Conservation (phyloP, 2,797 vertebrate genomes). For the Echiichthys vipera region DNA sequence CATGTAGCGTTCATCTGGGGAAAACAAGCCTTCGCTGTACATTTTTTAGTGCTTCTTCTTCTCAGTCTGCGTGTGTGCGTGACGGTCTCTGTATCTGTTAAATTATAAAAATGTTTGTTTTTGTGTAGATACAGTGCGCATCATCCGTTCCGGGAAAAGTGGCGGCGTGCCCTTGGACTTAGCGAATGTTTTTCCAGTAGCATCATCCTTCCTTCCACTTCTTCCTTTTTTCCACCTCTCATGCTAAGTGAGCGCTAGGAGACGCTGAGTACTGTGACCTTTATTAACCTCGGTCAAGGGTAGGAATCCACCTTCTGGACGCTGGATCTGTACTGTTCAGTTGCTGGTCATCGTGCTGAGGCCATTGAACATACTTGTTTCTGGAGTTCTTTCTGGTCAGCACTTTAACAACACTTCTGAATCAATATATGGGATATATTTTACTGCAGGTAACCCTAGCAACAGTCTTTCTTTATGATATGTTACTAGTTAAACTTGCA, state of each 20-base stretch:
- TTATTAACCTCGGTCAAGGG: background rate
- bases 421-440: background rate
- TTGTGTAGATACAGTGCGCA: background rate
- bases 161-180: slow-evolving; percentile 17
- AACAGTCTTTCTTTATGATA: background rate
- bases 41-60: background rate
- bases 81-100: background rate
- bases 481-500: background rate
- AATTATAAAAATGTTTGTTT: slow-evolving; percentile 9
- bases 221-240: background rate
- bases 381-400: slow-evolving; percentile 23
- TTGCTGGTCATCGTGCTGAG: background rate
- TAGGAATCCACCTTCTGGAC: background rate
- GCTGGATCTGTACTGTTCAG: background rate
- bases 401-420: background rate
- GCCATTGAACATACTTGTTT: slow-evolving; percentile 24
- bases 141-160: slow-evolving; percentile 47
- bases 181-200: slow-evolving; percentile 57
- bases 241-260: background rate
- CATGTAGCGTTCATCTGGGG: background rate
- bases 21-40: background rate
- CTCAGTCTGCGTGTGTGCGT: slow-evolving; percentile 1
- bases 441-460: background rate
- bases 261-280: no score
- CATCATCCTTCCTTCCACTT: slow-evolving; percentile 30